Evolutionary conservation across 2,113 vertebrate species (phyloP), one percentile per base, ranked within the genome.

Genomic region (Phalacrocorax carbo): DNA sequence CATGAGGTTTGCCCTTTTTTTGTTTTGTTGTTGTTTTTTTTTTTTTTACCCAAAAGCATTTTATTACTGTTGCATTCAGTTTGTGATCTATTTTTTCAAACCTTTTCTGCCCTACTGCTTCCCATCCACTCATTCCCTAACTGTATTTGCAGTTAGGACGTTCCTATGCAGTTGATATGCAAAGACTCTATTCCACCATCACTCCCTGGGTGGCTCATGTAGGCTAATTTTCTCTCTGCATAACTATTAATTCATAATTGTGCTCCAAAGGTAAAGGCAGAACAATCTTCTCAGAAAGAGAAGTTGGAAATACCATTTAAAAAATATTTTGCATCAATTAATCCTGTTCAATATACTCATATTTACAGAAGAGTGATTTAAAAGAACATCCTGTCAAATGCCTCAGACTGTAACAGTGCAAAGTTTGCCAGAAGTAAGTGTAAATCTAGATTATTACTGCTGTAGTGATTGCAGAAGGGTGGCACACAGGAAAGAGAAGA

Each of bases 251-350:
- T 71, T 89, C 62, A 54, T 75, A 42, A n/a, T 13, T 58, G 4
- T 38, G 46, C 23, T 86, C 57, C 32, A 76, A 71, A 84, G 75
- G 58, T 27, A 71, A 95, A 85, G 70, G 34, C 16, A 89, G 27
- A 79, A 76, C 10, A 13, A 48, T 27, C 42, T 71, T 71, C 23
- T 46, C 34, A 13, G 32, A 86, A 58, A 19, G 34, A 83, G 54
- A 90, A 71, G 8, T 10, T 68, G 2, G 38, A 89, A 81, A 82
- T 40, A 77, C 2, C 4, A 18, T 71, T 78, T 82, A 2, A 46
- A 94, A 92, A 92, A 25, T 48, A 68, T 44, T 79, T 96, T 71
- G 7, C 44, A 82, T 60, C 38, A 36, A 51, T 52, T 54, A 83
- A 78, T 89, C 26, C 38, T 10, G 8, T 54, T 71, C 29, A 82